Conservation (phyloP, 2,113 vertebrate genomes). For the Astatoreochromis straeleni region DNA sequence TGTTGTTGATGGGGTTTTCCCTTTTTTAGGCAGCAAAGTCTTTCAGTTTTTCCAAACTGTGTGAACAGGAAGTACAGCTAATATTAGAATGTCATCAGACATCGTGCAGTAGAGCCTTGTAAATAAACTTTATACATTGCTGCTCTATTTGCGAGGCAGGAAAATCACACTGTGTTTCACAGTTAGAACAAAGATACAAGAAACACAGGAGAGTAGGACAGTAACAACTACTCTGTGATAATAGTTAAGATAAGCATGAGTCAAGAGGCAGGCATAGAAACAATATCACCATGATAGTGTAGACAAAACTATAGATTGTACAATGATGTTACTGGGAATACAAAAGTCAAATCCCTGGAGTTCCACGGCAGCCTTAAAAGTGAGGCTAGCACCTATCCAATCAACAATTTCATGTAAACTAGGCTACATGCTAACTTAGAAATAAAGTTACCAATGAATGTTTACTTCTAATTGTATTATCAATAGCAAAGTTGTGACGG, state of each 20-base stretch:
- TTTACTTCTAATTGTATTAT: neutral
- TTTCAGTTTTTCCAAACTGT: neutral
- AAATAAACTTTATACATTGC: neutral
- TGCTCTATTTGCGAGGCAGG: neutral
- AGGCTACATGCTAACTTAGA: neutral
- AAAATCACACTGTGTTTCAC: neutral
- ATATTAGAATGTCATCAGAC: neutral
- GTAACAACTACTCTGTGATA: neutral
- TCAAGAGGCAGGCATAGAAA: neutral
- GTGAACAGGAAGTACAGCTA: neutral
- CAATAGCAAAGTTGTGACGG: neutral
- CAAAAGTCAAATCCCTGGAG: neutral
- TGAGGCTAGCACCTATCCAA: neutral
- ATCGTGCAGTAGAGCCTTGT: neutral
- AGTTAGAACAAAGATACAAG: neutral
- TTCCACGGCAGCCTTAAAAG: neutral
- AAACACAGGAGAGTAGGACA: neutral
- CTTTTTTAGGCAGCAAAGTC: neutral
- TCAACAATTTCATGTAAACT: neutral
- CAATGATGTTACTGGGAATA: neutral
- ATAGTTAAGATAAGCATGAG: neutral
- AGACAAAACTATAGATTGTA: neutral
- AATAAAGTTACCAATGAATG: neutral
- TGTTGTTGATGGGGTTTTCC: neutral
- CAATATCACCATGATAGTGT: neutral